Base-by-base conservation (phyloP, 2,113 vertebrate genomes). In the Poecilia latipinna region DNA sequence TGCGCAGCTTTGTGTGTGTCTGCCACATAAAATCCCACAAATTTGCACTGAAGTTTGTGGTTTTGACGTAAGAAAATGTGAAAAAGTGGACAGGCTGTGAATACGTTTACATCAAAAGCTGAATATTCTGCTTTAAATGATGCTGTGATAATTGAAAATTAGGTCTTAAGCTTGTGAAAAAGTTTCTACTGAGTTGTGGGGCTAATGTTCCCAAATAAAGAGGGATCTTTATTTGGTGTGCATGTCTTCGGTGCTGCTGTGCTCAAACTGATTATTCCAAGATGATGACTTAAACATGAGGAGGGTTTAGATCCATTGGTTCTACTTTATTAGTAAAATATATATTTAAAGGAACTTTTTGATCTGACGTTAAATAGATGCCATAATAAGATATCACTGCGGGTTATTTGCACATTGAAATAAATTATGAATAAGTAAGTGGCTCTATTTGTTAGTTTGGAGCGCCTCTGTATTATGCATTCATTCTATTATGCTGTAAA, bases 341-440 rank as follows among this genome's bases (percentile, higher is more conserved):
- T 89, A 91, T 90, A 89, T 90, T 91, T 91, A 89, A 91, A 92
- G 67, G 44, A 88, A 87, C 77, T 88, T 92, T 92, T 93, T 93
- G 92, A 93, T 94, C 86, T 92, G 79, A 80, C 87, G 91, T 93
- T 90, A 91, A 92, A 86, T 80, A 92, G 90, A 94, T 93, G 89
- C 90, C 90, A 91, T 89, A 85, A 83, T 88, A 73, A 83, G 85
- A 90, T 86, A 77, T 82, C 84, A 88, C 88, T 89, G 75, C 85
- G 89, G 89, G 89, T 91, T 92, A 90, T 92, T 93, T 92, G 87
- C 90, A 86, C 90, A 89, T 88, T 87, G 87, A 92, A 89, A 91
- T 91, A 78, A 91, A 94, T 93, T 93, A 92, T 93, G 84, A 91
- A 93, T 93, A 89, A 91, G 83, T 87, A 90, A 90, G 86, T 87